These are phyloP conservation scores for Hippocampus abdominalis DNA, from an alignment of 2,113 vertebrate genomes.

Conservation along the genomic window DNA sequence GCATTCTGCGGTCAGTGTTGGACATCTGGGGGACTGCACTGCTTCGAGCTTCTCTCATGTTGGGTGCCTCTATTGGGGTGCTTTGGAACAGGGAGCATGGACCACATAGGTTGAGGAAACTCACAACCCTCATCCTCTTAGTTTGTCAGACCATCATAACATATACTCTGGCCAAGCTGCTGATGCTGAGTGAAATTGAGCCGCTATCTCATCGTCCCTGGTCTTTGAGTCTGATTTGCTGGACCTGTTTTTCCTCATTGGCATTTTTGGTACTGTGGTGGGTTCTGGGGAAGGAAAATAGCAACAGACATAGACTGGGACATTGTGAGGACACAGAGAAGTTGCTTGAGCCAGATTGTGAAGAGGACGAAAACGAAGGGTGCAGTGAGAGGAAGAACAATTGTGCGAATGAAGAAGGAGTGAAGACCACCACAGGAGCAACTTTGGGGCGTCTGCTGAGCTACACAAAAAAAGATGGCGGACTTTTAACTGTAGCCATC, in stretches of 20 bases:
- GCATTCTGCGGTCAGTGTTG: constrained; percentile 77
- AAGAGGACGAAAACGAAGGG: constrained; percentile 46
- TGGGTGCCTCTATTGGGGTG: constrained; percentile 83
- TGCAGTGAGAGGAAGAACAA: constrained; percentile 7
- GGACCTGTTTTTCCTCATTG: constrained; percentile 78
- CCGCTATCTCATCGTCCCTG: constrained; percentile 76
- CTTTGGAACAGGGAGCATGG: constrained; percentile 79
- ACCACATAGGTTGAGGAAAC: constrained; percentile 71
- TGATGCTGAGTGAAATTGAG: constrained; percentile 82
- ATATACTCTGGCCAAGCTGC: constrained; percentile 84
- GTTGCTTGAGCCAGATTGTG: constrained; percentile 38
- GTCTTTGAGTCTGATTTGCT: constrained; percentile 83
- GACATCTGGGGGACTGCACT: constrained; percentile 86
- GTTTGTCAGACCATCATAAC: constrained; percentile 77
- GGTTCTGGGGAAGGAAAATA: constrained; percentile 66
- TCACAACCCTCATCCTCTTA: constrained; percentile 65
- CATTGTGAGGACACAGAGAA: constrained; percentile 49
- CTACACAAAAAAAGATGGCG: constrained; percentile 82
- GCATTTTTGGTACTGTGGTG: constrained; percentile 77
- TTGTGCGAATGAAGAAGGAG: constrained; percentile 27
- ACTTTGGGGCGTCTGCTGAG: constrained; percentile 84
- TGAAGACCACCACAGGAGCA: constrained; percentile 69
- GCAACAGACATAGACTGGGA: background rate
- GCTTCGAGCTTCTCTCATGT: constrained; percentile 77
- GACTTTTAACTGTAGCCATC: constrained; percentile 78